These are phyloP conservation scores for Tragopan temminckii DNA, from an alignment of 2,797 vertebrate genomes.

Conservation along the genomic window DNA sequence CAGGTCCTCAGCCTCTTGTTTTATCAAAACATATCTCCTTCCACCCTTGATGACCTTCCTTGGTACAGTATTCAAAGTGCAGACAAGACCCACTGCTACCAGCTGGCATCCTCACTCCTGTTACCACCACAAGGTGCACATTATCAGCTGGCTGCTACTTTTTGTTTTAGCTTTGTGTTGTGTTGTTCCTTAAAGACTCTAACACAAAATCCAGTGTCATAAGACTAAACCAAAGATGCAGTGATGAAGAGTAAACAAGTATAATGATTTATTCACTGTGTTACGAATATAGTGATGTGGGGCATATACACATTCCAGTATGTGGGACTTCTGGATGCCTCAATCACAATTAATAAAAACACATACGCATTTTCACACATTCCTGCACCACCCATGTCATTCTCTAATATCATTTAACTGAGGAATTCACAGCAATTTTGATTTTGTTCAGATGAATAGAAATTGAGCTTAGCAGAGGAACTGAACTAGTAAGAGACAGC, in stretches of 20 bases:
- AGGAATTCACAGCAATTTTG: not conserved
- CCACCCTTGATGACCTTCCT: not conserved
- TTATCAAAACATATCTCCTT: not conserved
- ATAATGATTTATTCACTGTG: rapidly evolving
- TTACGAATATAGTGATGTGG: not conserved
- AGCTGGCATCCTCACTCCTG: not conserved
- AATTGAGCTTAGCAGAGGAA: not conserved
- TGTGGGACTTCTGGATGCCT: not conserved
- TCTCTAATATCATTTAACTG: not conserved
- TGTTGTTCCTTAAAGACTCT: not conserved
- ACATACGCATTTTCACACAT: not conserved
- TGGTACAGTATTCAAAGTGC: not conserved
- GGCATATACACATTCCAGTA: not conserved
- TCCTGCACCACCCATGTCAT: not conserved
- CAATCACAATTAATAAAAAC: rapidly evolving
- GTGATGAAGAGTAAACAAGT: not conserved
- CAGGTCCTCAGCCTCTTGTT: not conserved
- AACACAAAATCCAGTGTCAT: not conserved
- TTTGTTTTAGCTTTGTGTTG: not conserved
- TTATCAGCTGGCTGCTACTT: not conserved
- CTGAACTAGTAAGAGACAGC: not conserved
- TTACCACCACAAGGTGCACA: not conserved
- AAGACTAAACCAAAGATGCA: not conserved
- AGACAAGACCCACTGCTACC: not conserved
- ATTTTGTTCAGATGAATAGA: not conserved